Evolutionary conservation across 2,113 vertebrate species (phyloP).

Genomic region (Brachypteracias leptosomus): DNA sequence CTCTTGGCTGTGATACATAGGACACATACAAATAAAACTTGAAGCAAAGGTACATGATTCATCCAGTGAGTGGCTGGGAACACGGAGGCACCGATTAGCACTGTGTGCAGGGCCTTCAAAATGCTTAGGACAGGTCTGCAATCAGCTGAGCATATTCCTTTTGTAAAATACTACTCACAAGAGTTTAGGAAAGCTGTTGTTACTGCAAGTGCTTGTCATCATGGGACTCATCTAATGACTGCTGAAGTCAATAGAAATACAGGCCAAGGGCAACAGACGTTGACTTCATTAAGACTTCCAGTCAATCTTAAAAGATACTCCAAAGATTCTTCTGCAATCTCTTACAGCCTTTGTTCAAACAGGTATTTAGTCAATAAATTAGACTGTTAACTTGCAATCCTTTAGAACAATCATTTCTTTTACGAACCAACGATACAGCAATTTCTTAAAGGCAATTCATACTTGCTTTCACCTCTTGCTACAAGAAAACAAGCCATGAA

Average conservation of each 20-base stretch:
- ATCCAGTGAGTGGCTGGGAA: neutral
- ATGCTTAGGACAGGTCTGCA: neutral
- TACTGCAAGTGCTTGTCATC: neutral
- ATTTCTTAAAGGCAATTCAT: neutral
- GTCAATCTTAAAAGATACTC: slow-evolving; percentile 31
- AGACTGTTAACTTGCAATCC: neutral
- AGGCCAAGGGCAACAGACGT: neutral
- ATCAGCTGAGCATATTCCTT: neutral
- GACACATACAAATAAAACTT: neutral
- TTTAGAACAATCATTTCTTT: neutral
- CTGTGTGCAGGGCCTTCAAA: neutral
- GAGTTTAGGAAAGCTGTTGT: neutral
- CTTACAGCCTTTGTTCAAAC: slow-evolving; percentile 34
- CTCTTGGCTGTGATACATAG: neutral
- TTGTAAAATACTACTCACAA: neutral
- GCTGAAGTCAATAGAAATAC: neutral
- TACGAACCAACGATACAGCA: neutral
- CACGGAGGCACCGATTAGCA: neutral
- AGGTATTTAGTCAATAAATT: slow-evolving; percentile 41
- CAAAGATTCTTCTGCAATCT: slow-evolving; percentile 20
- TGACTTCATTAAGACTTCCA: slow-evolving; percentile 46
- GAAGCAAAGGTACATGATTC: fast-evolving
- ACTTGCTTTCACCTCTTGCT: neutral
- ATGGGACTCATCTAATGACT: neutral
- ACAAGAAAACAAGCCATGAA: neutral